Percentiles rank a stretch among this genome's conserved stretches.
Evolutionary conservation across 2,888 invertebrate genomes (phyloP).

Genomic region (Drosophila flavopinicola): DNA sequence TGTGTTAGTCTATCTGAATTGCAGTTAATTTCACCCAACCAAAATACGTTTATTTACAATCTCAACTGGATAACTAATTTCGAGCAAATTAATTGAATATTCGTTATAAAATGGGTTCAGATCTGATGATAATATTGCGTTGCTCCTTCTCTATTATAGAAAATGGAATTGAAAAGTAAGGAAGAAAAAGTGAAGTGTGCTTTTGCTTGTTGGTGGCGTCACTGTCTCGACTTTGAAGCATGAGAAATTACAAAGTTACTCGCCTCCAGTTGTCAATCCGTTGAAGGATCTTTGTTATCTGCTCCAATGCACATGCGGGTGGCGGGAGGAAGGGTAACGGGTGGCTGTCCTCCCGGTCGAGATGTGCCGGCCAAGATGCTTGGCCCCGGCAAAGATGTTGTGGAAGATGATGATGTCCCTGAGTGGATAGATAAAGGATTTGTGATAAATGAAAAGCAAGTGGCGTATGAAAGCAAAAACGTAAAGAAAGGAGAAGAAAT

Average conservation of each 20-base stretch:
- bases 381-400: slow-evolving; percentile 65
- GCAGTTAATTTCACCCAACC: no score
- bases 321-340: slow-evolving; percentile 10
- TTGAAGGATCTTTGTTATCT: slow-evolving; percentile 83
- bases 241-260: slow-evolving; percentile 75
- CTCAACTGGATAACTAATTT: no score
- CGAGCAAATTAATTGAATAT: slow-evolving; percentile 1
- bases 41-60: no score
- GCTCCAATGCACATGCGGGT: slow-evolving; percentile 81
- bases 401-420: slow-evolving; percentile 68
- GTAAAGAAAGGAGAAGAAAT: slow-evolving; percentile 51
- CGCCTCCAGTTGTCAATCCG: slow-evolving; percentile 79
- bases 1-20: no score
- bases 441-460: slow-evolving; percentile 79
- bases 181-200: slow-evolving; percentile 43
- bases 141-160: slow-evolving; percentile 11
- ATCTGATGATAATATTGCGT: not conserved
- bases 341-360: no score
- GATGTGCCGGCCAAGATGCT: slow-evolving; percentile 53
- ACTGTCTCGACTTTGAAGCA: slow-evolving; percentile 57
- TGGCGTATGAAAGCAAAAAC: slow-evolving; percentile 70
- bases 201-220: slow-evolving; percentile 57
- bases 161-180: slow-evolving; percentile 29
- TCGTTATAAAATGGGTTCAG: not conserved
- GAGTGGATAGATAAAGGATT: slow-evolving; percentile 79